Evolutionary conservation across 2,113 vertebrate species (phyloP), one percentile per base, ranked within the genome.

Genomic region (Cyprinodon brontotheroides): DNA sequence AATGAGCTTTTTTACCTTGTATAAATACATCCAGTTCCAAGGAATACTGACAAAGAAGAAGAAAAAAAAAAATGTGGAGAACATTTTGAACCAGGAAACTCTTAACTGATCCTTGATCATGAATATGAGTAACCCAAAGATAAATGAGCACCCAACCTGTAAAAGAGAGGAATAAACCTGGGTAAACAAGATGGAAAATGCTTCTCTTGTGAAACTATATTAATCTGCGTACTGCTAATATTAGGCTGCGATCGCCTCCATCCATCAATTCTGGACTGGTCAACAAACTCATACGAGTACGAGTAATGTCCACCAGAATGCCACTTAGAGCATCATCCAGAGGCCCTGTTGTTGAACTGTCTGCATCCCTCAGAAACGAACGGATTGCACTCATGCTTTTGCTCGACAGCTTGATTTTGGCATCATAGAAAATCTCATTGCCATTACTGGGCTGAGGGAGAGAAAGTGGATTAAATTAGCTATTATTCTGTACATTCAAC

Each of bases 11-110:
- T 29, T 88, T 93, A 99, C 98, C 96, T 97, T 96, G 85, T 98
- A 99, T 37, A 99, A 91, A 75, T 96, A 98, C 1, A 98, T 87
- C 98, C 97, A 99, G 82, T 98, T 98, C 98, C 97, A 99, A 6
- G 89, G 90, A 75, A 96, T 83, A 81, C 97, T 98, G 90, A 98
- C 66, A 0, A 97, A 64, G 78, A 98, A 96, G 81, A 93, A 95
- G 65, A 97, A 53, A 7, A 93, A 74, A 57, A 97, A 88, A 65
- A 98, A 4, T 14, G 96, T 93, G 20, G 39, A 92, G 45, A 98
- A 68, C 83, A 96, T 96, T 68, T 95, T 82, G 63, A 96, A 93
- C 95, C 95, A 96, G 48, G 93, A 94, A 47, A 97, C 85, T 0
- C 0, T 39, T 0, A 94, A 96, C 96, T 96, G 96, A 37, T 96